Conservation (phyloP, 2,888 invertebrate species). For the Campoplex capitator region DNA sequence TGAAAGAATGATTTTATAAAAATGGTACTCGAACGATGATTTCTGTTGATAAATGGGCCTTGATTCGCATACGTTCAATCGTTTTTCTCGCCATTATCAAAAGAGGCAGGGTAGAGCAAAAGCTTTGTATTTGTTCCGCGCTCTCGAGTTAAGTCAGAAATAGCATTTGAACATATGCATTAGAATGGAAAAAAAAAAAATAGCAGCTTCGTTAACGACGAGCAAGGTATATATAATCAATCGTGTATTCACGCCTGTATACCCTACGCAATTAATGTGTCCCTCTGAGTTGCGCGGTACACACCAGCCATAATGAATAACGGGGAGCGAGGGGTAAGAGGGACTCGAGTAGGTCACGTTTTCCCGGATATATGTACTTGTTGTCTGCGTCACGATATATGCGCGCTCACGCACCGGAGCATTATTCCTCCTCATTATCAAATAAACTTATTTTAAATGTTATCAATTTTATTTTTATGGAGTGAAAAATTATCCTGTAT, state of each 20-base stretch:
- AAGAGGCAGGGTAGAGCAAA: not conserved
- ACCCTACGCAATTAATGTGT: constrained; percentile 44
- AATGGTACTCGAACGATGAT: not conserved
- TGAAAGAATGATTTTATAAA: not conserved
- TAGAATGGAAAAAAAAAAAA: not conserved
- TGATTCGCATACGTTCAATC: not conserved
- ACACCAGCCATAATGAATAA: not conserved
- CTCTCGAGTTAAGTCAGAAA: constrained; percentile 1
- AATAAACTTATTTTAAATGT: not conserved
- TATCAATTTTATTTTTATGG: constrained; percentile 9
- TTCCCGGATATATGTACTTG: constrained; percentile 60
- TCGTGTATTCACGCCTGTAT: constrained; percentile 46
- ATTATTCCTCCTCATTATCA: constrained; percentile 17
- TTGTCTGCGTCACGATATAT: constrained; percentile 39
- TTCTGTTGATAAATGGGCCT: not conserved
- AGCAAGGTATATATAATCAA: constrained; percentile 43
- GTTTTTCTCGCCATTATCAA: constrained; percentile 10
- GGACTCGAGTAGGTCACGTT: constrained; percentile 56
- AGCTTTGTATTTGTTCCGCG: constrained; percentile 15
- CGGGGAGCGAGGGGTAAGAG: not conserved
- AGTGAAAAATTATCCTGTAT: not conserved
- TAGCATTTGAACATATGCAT: constrained; percentile 4
- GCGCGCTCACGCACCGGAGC: constrained; percentile 4
- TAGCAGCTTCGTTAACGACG: constrained; percentile 22
- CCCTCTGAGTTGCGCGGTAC: constrained; percentile 34